phyloP scores from a whole-genome alignment of 2,113 vertebrate species.

The Amblyornis subalaris region DNA sequence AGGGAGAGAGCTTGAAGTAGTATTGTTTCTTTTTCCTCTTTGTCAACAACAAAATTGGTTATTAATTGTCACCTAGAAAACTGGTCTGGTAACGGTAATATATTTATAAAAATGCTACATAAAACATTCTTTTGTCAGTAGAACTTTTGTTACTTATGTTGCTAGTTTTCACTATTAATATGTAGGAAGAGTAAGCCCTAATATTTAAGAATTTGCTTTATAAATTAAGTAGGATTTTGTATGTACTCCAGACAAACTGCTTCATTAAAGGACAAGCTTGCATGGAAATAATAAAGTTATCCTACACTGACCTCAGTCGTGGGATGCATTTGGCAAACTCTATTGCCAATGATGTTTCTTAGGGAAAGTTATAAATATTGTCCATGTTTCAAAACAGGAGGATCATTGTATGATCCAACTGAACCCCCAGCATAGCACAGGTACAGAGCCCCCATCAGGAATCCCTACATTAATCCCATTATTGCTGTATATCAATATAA shows the following conservation, averaged over 20 bases:
- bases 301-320: neutral
- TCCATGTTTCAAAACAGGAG: neutral
- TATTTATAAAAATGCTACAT: neutral
- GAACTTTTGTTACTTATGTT: neutral
- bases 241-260: neutral
- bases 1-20: neutral
- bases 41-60: neutral
- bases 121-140: neutral
- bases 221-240: neutral
- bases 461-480: neutral
- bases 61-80: neutral
- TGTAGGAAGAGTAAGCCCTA: neutral
- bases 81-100: neutral
- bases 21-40: neutral
- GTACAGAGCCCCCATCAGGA: neutral
- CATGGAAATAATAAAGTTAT: neutral
- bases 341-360: neutral
- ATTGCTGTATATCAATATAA: neutral
- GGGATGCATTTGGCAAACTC: neutral
- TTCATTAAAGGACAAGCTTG: neutral
- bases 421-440: neutral
- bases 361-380: too few species aligned
- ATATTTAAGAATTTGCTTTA: neutral
- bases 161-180: neutral
- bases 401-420: neutral